Base-by-base conservation (phyloP, 2,113 vertebrate species). In the Ranitomeya imitator region DNA sequence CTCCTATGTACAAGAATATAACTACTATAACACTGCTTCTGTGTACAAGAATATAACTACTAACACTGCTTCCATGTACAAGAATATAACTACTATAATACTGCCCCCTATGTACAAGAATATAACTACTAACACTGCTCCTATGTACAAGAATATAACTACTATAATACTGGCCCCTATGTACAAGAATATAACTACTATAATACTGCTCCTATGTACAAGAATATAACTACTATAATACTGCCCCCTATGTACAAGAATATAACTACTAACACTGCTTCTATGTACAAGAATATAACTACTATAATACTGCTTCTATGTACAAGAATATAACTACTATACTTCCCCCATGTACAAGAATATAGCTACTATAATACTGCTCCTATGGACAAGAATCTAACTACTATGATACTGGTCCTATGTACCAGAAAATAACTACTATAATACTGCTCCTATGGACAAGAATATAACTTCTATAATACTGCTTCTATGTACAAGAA, bases 231-330 rank as follows among this genome's bases (percentile, higher is more conserved):
- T 71, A 31, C 12, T 71, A 37, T 71, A 15, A 71, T 71, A 31
- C 69, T 31, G 69, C 26, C 2, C 26, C 69, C 15, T 31, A n/a
- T 71, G 3, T 31, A 67, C 21, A 67, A 23, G 21, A 67, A 67
- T 67, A 67, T 67, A 67, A 67, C 21, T 71, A 31, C 69, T 71
- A 71, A 71, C 26, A 71, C 69, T 71, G 69, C 69, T n/a, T n/a
- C n/a, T n/a, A n/a, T n/a, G n/a, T n/a, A n/a, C 55, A 57, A 57
- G 12, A 13, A 45, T 45, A n/a, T n/a, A n/a, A n/a, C n/a, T 45
- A 45, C 37, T 45, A 45, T 1, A 45, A 45, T 45, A 45, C 3
- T 45, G 37, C 37, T 5, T 3, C 37, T 45, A 45, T 45, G 37
- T 45, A 45, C 37, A 45, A 3, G 37, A 45, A 45, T 45, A 45